Base-by-base conservation (phyloP, 2,888 invertebrate species). In the Hydrotaea diabolus region DNA sequence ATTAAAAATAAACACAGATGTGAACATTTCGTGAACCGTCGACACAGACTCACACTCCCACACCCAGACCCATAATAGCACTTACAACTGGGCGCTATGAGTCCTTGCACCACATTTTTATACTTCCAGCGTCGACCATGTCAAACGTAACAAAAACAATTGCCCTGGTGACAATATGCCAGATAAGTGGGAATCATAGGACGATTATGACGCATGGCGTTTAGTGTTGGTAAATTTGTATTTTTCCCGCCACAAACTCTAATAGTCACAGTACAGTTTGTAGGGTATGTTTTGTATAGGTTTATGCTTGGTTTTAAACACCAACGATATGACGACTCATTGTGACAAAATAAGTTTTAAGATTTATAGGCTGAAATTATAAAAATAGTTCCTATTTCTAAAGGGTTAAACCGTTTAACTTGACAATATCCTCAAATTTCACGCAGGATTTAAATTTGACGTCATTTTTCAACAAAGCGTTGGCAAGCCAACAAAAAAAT, bases 1-100 rank as follows among this genome's bases (percentile, higher is more conserved):
- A 87, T 87, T 87, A 87, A 87, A 87, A 87, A 83, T 86, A 87
- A 87, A 87, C 87, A 87, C 84, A 87, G 86, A 86, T 85, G 85
- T 82, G 85, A 77, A 85, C 77, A 82, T 77, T 66, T 82, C 79
- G 72, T 76, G 79, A 82, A 82, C 13, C 75, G n/a, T n/a, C n/a
- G n/a, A n/a, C n/a, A n/a, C n/a, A n/a, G 74, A 82, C 57, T 19
- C 62, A 57, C 77, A 79, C 55, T 13, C 3, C n/a, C 3, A 49
- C 49, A 84, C 71, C 71, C 71, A 43, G n/a, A n/a, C n/a, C n/a
- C n/a, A n/a, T n/a, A 80, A 17, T 15, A 2, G 15, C 15, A 57
- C 2, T 64, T 36, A 7, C 17, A 31, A 31, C 31, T 31, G 2
- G 31, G 31, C 15, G 13, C 23, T 43, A 23, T 46, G 19, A 23